These are phyloP conservation scores for Microctenopoma lineatum DNA, from an alignment of 2,797 vertebrate species.

Conservation along the genomic window DNA sequence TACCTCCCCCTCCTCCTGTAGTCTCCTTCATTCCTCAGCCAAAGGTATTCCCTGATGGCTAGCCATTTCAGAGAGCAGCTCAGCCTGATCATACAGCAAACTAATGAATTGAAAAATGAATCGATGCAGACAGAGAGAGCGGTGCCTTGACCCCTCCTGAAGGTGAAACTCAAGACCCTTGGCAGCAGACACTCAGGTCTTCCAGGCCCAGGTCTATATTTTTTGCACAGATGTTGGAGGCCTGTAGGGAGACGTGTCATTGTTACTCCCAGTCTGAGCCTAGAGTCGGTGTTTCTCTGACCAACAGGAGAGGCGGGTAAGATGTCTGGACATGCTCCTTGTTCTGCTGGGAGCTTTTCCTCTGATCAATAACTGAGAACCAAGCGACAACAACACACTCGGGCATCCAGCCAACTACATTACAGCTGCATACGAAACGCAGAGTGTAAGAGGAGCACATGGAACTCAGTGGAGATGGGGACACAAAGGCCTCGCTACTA, in stretches of 20 bases:
- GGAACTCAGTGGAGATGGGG: constrained; percentile 73
- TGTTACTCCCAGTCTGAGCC: constrained; percentile 68
- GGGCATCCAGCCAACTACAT: constrained; percentile 79
- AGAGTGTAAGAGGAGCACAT: constrained; percentile 77
- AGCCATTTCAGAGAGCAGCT: constrained; percentile 82
- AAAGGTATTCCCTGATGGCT: constrained; percentile 82
- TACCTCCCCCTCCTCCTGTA: constrained; percentile 69
- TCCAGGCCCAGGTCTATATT: constrained; percentile 81
- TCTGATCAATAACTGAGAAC: constrained; percentile 79
- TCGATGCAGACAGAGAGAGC: constrained; percentile 82
- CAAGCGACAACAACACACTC: constrained; percentile 75
- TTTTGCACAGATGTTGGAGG: constrained; percentile 86
- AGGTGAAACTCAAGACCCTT: constrained; percentile 82
- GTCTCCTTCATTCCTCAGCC: constrained; percentile 76
- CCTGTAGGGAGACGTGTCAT: constrained; percentile 76
- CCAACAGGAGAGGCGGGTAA: constrained; percentile 67
- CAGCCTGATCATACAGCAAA: constrained; percentile 84
- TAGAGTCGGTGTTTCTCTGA: constrained; percentile 69
- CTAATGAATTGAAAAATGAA: constrained; percentile 88
- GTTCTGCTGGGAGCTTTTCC: constrained; percentile 74
- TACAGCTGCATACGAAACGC: constrained; percentile 76
- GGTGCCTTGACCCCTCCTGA: constrained; percentile 82
- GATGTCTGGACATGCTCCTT: constrained; percentile 81
- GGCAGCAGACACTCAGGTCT: constrained; percentile 79
- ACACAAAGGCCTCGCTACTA: constrained; percentile 73